Evolutionary conservation across 1,140 invertebrate genomes (phyloP).

Genomic region (Vanessa atalanta): DNA sequence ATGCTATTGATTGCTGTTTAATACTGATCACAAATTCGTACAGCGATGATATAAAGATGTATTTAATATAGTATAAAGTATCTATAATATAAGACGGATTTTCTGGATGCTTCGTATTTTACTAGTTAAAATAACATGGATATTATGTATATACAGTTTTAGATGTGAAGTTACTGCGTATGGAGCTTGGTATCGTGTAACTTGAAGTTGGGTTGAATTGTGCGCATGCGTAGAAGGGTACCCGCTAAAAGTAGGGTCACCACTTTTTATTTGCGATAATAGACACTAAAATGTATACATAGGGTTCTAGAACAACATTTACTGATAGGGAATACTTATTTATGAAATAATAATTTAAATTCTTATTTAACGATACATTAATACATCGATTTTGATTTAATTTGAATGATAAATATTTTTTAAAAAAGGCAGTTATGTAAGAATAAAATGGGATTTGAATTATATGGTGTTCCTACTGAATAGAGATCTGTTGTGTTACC

Average conservation of each 20-base stretch:
- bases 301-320: too few relatives aligned
- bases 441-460: background rate
- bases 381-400: too few relatives aligned
- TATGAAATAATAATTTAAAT: too few relatives aligned
- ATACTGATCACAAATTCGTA: slow-evolving; percentile 30
- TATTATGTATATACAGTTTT: slow-evolving; percentile 75
- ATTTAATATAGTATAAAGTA: slow-evolving; percentile 34
- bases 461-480: slow-evolving; percentile 22
- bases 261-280: background rate
- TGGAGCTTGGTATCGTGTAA: slow-evolving; percentile 61
- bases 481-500: slow-evolving; percentile 68
- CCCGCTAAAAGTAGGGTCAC: slow-evolving; percentile 12
- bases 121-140: slow-evolving; percentile 62
- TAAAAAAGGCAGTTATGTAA: background rate
- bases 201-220: slow-evolving; percentile 53
- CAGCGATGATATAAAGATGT: background rate
- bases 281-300: background rate
- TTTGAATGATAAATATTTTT: too few relatives aligned
- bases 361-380: too few relatives aligned
- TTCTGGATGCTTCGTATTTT: slow-evolving; percentile 62
- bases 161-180: slow-evolving; percentile 66
- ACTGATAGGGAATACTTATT: too few relatives aligned
- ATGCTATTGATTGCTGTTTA: slow-evolving; percentile 67
- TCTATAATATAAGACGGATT: slow-evolving; percentile 63
- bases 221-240: slow-evolving; percentile 69